Evolutionary conservation across 2,113 vertebrate species (phyloP), one percentile per base, ranked within the genome.

Genomic region (Sprattus sprattus): DNA sequence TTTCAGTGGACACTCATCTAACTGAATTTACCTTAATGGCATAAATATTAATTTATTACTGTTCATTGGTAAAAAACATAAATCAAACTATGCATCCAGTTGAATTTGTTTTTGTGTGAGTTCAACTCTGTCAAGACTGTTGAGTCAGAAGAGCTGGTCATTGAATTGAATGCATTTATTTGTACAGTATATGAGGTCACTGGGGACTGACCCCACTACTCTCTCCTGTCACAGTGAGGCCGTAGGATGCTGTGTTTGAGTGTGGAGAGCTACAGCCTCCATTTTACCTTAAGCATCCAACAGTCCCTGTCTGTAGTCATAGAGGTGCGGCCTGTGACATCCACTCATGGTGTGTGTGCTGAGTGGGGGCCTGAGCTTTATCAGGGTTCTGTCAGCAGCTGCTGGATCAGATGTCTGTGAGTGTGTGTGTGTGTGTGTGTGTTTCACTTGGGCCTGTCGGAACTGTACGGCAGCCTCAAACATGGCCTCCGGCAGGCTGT

Each of bases 401-500:
- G 11, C 28, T 28, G n/a, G 64, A 71, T 71, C 64, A 71, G 25
- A 71, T 71, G 64, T 71, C 64, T 71, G 10, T 28, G 64, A 15
- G 64, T 28, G n/a, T 71, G 25, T 71, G 25, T 71, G 0, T 71
- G 64, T 71, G n/a, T 71, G 64, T 71, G 64, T 28, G 25, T 32
- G 64, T 71, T 54, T 54, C 52, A 18, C 52, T 54, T 15, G 52
- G 52, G 52, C 52, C 52, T 54, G 52, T 54, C 52, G 15, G 13
- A 13, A 54, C 52, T 54, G 52, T 54, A 54, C 52, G 16, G 52
- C 52, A 54, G 52, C 52, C 52, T 54, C 13, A 54, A 54, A 54
- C 52, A 54, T 54, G 52, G 52, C 93, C 94, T 91, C 91, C 83
- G 86, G 92, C 89, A 88, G 52, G 89, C 89, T 86, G 89, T 90